phyloP scores from a whole-genome alignment of 2,797 vertebrate species.

The Nyctibius grandis region DNA sequence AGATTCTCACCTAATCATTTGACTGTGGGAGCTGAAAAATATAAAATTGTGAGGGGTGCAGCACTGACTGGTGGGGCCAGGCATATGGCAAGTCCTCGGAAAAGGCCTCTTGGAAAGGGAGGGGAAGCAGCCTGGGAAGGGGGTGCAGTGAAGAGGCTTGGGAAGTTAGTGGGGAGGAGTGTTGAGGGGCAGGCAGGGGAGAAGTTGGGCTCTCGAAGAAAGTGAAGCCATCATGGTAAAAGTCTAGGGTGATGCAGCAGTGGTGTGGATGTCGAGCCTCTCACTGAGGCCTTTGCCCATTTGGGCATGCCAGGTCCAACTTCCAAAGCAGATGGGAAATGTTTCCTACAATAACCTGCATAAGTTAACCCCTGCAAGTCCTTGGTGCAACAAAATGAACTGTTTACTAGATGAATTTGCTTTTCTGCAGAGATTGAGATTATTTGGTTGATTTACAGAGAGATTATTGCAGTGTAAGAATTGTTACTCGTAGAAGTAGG shows the following conservation, averaged over 20 bases:
- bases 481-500: neutral
- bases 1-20: slow-evolving; percentile 62
- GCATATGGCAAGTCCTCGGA: neutral
- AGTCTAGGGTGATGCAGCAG: neutral
- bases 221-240: neutral
- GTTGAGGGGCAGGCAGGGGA: neutral
- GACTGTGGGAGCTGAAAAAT: slow-evolving; percentile 46
- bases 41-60: slow-evolving; percentile 10
- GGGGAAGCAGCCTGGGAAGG: neutral
- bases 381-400: neutral
- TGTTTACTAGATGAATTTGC: neutral
- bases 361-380: neutral
- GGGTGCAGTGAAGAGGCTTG: neutral
- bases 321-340: neutral
- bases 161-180: neutral
- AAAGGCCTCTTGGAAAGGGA: neutral
- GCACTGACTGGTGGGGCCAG: neutral
- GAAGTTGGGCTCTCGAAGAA: neutral
- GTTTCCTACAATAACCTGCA: neutral
- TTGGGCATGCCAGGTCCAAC: neutral
- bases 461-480: neutral
- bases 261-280: neutral
- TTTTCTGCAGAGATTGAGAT: neutral
- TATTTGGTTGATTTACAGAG: neutral
- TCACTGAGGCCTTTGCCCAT: neutral